A percentile compares a stretch with the other conserved stretches of the same genome.
These are phyloP conservation scores for Himalopsyche anomala DNA, from an alignment of 2,888 invertebrate species.

Conservation along the genomic window DNA sequence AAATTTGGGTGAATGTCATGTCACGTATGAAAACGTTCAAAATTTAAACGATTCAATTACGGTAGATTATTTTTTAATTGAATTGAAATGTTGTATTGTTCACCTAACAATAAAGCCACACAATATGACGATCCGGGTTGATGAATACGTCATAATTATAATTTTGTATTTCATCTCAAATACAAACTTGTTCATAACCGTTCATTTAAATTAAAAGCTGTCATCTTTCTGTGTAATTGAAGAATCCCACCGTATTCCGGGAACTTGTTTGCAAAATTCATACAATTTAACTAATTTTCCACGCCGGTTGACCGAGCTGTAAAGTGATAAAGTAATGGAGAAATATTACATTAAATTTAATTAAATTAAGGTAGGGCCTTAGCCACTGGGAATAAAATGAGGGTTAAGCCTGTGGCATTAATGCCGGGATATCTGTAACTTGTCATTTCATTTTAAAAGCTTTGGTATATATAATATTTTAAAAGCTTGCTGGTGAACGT, in stretches of 20 bases:
- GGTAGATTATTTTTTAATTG: no score
- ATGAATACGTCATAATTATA: no score
- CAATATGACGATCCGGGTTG: no score
- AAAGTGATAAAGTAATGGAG: conserved; percentile 34
- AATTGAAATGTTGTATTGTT: no score
- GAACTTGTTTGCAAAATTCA: conserved; percentile 26
- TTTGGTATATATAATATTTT: neutral
- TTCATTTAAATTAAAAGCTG: conserved; percentile 25
- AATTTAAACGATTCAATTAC: no score
- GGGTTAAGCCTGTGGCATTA: conserved; percentile 12
- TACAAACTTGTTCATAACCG: neutral
- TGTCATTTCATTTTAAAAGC: conserved; percentile 22
- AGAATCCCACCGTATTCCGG: neutral
- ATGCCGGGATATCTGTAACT: conserved; percentile 2
- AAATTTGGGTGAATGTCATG: no score
- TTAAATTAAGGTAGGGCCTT: neutral
- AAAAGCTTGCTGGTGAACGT: neutral
- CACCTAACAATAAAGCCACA: no score
- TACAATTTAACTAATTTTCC: conserved; percentile 26
- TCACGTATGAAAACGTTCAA: no score
- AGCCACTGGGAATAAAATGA: conserved; percentile 22
- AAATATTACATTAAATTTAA: conserved; percentile 31
- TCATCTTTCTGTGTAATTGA: conserved; percentile 14
- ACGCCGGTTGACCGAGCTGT: conserved; percentile 19
- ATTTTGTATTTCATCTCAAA: conserved; percentile 2